A percentile compares a stretch with the other conserved stretches of the same genome.
Conservation (phyloP, 1,140 invertebrate species). For the Neoseiulus cucumeris region DNA sequence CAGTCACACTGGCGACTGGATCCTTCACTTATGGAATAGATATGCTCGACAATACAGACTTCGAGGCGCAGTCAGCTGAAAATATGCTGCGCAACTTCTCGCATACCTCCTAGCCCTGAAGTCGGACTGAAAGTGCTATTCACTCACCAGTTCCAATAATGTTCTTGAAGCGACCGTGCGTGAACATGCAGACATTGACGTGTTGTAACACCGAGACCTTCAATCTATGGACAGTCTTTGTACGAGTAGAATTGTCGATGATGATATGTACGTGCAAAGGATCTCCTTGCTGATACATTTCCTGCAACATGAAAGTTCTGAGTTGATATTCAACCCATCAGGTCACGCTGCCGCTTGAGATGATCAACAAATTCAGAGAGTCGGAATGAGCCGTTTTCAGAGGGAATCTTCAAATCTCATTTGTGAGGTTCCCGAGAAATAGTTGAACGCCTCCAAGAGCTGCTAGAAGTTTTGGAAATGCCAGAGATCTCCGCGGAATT, state of each 20-base stretch:
- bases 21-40: too few species aligned
- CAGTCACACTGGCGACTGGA: too few species aligned
- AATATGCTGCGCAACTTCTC: neutral
- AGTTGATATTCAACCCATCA: slow-evolving; percentile 11
- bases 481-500: too few species aligned
- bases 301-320: neutral
- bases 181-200: slow-evolving; percentile 21
- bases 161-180: slow-evolving; percentile 20
- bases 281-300: slow-evolving; percentile 15
- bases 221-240: slow-evolving; percentile 17
- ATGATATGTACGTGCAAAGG: slow-evolving; percentile 15
- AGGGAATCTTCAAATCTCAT: too few species aligned
- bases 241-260: slow-evolving; percentile 17
- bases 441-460: too few species aligned
- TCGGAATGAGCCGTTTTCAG: too few species aligned
- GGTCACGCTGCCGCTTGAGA: too few species aligned
- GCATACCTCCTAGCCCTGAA: neutral
- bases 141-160: slow-evolving; percentile 15
- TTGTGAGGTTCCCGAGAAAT: too few species aligned
- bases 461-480: too few species aligned
- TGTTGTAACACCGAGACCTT: slow-evolving; percentile 17
- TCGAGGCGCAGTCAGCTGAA: neutral
- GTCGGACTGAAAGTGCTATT: neutral
- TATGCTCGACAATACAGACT: too few species aligned
- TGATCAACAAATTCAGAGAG: too few species aligned